Conservation (phyloP, 2,113 vertebrate genomes). For the Tretioscincus oriximinensis region DNA sequence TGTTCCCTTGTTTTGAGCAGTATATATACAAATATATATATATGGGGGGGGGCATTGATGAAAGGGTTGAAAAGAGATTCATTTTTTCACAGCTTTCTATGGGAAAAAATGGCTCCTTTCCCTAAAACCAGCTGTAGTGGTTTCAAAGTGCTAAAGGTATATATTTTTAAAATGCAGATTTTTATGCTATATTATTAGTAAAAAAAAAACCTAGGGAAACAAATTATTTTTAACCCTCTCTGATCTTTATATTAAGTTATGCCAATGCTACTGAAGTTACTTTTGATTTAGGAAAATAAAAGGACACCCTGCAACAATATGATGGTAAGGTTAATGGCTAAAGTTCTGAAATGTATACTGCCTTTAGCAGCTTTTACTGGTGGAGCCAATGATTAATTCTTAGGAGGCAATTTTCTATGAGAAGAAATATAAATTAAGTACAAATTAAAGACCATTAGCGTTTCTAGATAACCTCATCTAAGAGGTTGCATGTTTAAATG, state of each 20-base stretch:
- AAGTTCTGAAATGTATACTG: slow-evolving; percentile 24
- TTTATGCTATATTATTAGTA: background rate
- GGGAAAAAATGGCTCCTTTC: background rate
- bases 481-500: slow-evolving; percentile 48
- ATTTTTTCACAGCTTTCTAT: background rate
- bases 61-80: no score
- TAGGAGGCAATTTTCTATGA: slow-evolving; percentile 52
- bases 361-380: slow-evolving; percentile 39
- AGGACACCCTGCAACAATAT: slow-evolving; percentile 21
- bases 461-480: slow-evolving; percentile 53
- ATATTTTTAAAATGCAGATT: background rate
- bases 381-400: slow-evolving; percentile 52
- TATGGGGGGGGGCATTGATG: no score
- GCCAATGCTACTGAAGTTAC: slow-evolving; percentile 21
- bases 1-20: no score
- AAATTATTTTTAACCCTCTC: background rate
- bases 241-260: slow-evolving; percentile 6
- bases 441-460: slow-evolving; percentile 52
- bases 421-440: slow-evolving; percentile 51
- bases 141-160: background rate
- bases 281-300: slow-evolving; percentile 35
- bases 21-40: no score
- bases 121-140: background rate
- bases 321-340: slow-evolving; percentile 23
- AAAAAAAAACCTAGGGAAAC: slow-evolving; percentile 28